Percentiles rank a stretch among this genome's conserved stretches.
Conservation (phyloP, 1,140 invertebrate species). For the Bombus fervidus region DNA sequence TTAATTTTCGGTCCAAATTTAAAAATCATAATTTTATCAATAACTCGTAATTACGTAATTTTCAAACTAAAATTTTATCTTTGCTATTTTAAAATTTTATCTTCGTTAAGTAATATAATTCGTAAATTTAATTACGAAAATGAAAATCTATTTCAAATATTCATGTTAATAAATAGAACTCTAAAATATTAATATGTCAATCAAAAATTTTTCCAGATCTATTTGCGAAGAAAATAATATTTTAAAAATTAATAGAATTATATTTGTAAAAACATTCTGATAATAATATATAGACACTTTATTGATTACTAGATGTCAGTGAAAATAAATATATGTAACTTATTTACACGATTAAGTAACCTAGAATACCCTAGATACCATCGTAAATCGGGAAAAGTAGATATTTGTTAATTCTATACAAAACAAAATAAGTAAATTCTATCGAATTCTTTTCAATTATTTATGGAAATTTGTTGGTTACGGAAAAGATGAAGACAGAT, state of each 20-base stretch:
- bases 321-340: background rate
- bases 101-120: background rate
- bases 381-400: background rate
- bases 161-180: background rate
- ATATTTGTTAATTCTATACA: background rate
- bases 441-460: background rate
- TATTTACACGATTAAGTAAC: background rate
- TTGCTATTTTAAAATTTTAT: too few relatives aligned
- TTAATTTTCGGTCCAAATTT: background rate
- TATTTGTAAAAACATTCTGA: background rate
- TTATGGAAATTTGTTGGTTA: background rate
- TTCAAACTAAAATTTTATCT: background rate
- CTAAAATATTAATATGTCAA: background rate
- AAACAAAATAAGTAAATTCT: background rate
- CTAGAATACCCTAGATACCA: background rate
- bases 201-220: background rate
- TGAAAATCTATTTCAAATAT: background rate
- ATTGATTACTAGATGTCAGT: background rate
- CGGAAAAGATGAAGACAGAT: constrained; percentile 72
- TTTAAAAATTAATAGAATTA: background rate
- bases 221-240: background rate
- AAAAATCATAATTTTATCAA: background rate
- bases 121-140: background rate
- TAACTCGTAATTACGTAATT: background rate
- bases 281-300: background rate